phyloP scores from a whole-genome alignment of 2,113 vertebrate genomes.

The Mesoclemmys tuberculata region DNA sequence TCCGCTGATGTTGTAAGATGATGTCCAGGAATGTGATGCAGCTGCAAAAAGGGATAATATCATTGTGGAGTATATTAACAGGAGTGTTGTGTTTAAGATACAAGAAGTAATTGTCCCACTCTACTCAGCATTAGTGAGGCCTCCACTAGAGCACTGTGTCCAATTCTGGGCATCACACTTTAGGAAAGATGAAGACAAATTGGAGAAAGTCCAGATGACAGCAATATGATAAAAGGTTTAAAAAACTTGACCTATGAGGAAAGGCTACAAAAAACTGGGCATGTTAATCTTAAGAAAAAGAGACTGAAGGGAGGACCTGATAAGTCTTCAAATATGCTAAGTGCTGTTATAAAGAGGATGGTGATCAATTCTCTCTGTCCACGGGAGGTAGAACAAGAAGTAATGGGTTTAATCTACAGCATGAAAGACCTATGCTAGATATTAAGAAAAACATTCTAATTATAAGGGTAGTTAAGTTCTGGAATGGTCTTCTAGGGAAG shows the following conservation, averaged over 20 bases:
- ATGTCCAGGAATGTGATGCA: background rate
- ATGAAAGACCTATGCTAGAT: background rate
- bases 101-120: background rate
- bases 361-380: background rate
- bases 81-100: background rate
- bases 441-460: background rate
- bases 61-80: background rate
- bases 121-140: background rate
- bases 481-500: background rate
- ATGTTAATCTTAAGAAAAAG: background rate
- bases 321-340: background rate
- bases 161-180: background rate
- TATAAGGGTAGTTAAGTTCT: background rate
- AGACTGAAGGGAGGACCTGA: background rate
- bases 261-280: background rate
- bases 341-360: background rate
- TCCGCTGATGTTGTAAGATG: background rate
- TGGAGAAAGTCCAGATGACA: background rate
- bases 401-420: background rate
- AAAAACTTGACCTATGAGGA: background rate
- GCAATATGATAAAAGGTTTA: background rate
- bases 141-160: background rate
- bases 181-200: background rate
- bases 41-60: background rate
- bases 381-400: background rate